Base-by-base conservation (phyloP, 2,888 invertebrate genomes). In the Troilus luridus region DNA sequence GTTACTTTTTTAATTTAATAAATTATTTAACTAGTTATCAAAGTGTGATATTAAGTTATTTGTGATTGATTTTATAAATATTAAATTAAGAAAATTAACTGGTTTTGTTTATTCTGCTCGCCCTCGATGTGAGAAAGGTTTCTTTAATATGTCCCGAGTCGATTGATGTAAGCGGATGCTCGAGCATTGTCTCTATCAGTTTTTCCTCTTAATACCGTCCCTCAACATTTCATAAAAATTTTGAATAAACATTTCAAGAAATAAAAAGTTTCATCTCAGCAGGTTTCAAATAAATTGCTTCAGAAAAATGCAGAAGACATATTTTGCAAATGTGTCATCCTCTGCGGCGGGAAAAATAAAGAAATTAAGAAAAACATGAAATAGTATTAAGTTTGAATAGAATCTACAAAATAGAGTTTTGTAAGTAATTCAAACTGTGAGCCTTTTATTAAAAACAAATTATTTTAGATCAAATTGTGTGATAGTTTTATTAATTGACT, bases 401-500 rank as follows among this genome's bases (percentile, higher is more conserved):
- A 11, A 67, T 67, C 21, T 9, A 8, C 17, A 67, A n/a, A n/a
- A n/a, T n/a, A n/a, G n/a, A 67, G 67, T 24, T 67, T 24, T 72
- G 8, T 72, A n/a, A 27, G 27, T 41, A 27, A 17, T 72, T 72
- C 27, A 7, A 17, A 27, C 17, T 64, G 24, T 72, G 8, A 12
- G 8, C 27, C 27, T 8, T 24, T 19, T 17, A 27, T 27, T 1
- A 27, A 17, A 27, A 27, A 85, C 10, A 56, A 54, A 54, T 19
- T 7, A 54, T 19, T 19, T 5, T 85, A 56, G 10, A n/a, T 85
- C 56, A 12, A n/a, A 72, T 27, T 56, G 19, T 54, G 81, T 56
- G 56, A n/a, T 56, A 56, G n/a, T 85, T 85, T 85, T 85, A 85
- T 54, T 85, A 56, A 85, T 85, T 85, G 85, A 85, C 54, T 56